Evolutionary conservation across 2,113 vertebrate genomes (phyloP).

Genomic region (Tachysurus vachellii): DNA sequence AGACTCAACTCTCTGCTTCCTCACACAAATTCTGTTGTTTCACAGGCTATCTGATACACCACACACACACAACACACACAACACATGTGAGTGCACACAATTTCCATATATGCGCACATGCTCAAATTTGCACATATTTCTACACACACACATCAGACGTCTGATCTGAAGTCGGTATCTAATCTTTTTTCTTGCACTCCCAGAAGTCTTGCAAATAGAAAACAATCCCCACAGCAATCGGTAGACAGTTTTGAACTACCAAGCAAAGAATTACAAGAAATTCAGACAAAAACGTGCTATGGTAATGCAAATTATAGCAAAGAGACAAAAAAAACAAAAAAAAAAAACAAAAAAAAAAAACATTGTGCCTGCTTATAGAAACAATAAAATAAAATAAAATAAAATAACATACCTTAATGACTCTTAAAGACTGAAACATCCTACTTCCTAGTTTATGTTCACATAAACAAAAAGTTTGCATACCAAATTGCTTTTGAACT

Average conservation of each 20-base stretch:
- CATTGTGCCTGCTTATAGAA: neutral
- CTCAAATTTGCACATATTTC: neutral
- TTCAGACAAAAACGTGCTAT: neutral
- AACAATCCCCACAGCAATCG: neutral
- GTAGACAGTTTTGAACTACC: neutral
- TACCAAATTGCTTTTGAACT: neutral
- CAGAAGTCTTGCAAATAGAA: neutral
- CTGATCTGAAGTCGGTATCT: neutral
- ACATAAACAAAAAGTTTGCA: neutral
- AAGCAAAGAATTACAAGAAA: neutral
- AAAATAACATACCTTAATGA: neutral
- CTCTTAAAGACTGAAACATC: neutral
- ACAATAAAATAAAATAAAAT: neutral
- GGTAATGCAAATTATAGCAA: neutral
- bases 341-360: neutral
- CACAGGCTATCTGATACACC: conserved; percentile 10
- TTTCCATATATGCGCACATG: neutral
- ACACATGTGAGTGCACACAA: neutral
- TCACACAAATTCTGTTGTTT: conserved; percentile 53
- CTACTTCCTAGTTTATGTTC: neutral
- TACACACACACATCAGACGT: neutral
- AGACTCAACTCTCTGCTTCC: conserved; percentile 50
- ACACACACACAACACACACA: neutral
- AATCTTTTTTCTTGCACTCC: neutral
- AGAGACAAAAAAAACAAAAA: neutral